Evolutionary conservation across 2,888 invertebrate species (phyloP).

Genomic region (Clunio marinus): DNA sequence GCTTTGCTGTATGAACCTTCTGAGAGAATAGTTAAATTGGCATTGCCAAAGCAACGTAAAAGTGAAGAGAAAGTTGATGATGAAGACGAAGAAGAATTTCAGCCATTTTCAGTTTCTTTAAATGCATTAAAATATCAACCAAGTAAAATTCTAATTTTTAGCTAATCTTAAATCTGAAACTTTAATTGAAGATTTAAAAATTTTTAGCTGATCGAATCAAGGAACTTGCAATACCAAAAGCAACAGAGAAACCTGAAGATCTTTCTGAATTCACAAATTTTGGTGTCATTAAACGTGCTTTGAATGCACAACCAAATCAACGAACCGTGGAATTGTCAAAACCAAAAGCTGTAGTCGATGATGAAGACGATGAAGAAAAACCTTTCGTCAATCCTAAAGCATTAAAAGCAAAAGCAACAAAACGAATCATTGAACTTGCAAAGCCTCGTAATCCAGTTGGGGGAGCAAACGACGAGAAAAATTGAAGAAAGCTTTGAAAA

Average conservation of each 20-base stretch:
- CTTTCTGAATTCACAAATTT: slow-evolving; percentile 52
- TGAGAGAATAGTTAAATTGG: slow-evolving; percentile 44
- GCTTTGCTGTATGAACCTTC: slow-evolving; percentile 41
- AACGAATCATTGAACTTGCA: not conserved
- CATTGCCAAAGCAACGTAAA: slow-evolving; percentile 42
- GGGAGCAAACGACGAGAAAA: not conserved
- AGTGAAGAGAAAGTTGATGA: not conserved
- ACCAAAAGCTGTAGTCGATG: slow-evolving; percentile 48
- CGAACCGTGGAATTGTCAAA: slow-evolving; percentile 53
- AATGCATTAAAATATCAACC: slow-evolving; percentile 17
- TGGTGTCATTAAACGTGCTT: slow-evolving; percentile 51
- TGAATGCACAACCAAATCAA: slow-evolving; percentile 52
- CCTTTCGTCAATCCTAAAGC: not conserved
- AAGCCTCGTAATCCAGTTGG: not conserved
- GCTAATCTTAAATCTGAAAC: not conserved
- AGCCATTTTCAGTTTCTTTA: not conserved
- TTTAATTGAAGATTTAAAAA: not conserved
- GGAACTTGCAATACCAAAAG: slow-evolving; percentile 47
- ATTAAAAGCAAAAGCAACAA: slow-evolving; percentile 6
- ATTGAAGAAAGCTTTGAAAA: slow-evolving; percentile 3
- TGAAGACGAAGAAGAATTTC: not conserved
- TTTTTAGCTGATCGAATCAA: slow-evolving; percentile 40
- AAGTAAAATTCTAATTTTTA: too few species aligned
- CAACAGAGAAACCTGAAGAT: slow-evolving; percentile 43
- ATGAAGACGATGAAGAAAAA: slow-evolving; percentile 8